A percentile compares a stretch with the other conserved stretches of the same genome.
phyloP scores from a whole-genome alignment of 2,888 invertebrate species.

The Netelia virgata region DNA sequence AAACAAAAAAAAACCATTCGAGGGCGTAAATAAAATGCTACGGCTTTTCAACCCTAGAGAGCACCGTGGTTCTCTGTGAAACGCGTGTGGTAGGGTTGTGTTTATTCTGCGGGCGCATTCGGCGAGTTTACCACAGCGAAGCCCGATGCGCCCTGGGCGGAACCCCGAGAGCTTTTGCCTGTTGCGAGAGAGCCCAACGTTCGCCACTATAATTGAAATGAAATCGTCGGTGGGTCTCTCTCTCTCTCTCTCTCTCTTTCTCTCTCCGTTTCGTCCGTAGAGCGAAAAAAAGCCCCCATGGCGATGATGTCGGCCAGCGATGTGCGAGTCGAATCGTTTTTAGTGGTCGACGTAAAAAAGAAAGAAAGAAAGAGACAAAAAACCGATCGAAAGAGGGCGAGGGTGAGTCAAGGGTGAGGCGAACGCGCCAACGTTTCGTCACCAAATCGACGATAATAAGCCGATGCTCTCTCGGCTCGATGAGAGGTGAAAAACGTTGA shows the following conservation, averaged over 20 bases:
- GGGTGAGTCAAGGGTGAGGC: neutral
- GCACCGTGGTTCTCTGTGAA: neutral
- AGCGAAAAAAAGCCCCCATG: constrained; percentile 21
- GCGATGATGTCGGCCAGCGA: constrained; percentile 27
- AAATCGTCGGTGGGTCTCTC: constrained; percentile 45
- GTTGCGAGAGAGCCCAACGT: constrained; percentile 40
- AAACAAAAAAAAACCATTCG: neutral
- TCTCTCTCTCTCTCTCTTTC: no score
- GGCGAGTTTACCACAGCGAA: constrained; percentile 22
- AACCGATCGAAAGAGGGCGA: neutral
- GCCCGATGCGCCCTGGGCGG: constrained; percentile 36
- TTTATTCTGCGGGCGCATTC: constrained; percentile 10
- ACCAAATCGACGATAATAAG: constrained; percentile 52
- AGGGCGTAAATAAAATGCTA: constrained; percentile 56
- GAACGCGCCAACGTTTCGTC: constrained; percentile 59
- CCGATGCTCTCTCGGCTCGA: constrained; percentile 26
- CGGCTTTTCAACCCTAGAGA: constrained; percentile 34
- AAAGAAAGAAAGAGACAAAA: no score
- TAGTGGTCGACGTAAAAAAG: constrained; percentile 34
- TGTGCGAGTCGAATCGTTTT: constrained; percentile 50
- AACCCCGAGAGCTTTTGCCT: constrained; percentile 48
- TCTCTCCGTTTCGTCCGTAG: no score
- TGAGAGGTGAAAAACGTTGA: constrained; percentile 49
- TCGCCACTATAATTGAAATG: constrained; percentile 63
- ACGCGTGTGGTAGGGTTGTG: neutral